Conservation (phyloP, 2,888 invertebrate genomes). For the Leucophenga montana region DNA sequence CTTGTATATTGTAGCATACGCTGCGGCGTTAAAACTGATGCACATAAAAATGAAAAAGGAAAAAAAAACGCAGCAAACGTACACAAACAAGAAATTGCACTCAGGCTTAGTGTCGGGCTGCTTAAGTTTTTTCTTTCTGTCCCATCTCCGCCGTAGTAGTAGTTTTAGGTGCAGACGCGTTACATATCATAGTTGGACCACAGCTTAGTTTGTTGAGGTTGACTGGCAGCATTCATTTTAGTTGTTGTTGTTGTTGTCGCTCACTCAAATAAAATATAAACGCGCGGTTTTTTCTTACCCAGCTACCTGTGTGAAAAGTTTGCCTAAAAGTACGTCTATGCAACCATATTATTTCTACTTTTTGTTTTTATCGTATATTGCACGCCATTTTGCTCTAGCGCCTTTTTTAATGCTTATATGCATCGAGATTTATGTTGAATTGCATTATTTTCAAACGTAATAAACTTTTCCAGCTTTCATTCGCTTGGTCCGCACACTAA, state of each 20-base stretch:
- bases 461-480: slow-evolving; percentile 13
- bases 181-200: slow-evolving; percentile 42
- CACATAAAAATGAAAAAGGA: slow-evolving; percentile 41
- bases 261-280: slow-evolving; percentile 4
- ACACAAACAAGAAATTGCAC: slow-evolving; percentile 66
- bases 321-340: no score
- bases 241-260: slow-evolving; percentile 55
- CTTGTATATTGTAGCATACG: slow-evolving; percentile 55
- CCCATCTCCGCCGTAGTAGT: not conserved
- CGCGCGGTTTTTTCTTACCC: no score
- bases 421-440: slow-evolving; percentile 14
- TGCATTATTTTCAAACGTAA: slow-evolving; percentile 26
- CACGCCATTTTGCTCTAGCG: not conserved
- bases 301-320: slow-evolving; percentile 27
- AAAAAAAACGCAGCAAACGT: slow-evolving; percentile 62
- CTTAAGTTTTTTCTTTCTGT: not conserved
- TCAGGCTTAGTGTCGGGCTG: slow-evolving; percentile 62
- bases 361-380: no score
- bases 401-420: slow-evolving; percentile 3
- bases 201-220: slow-evolving; percentile 65
- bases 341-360: no score
- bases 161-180: slow-evolving; percentile 30
- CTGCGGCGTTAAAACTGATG: slow-evolving; percentile 15
- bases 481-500: not conserved
- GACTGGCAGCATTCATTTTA: slow-evolving; percentile 40